Percentiles rank a stretch among this genome's conserved stretches.
These are phyloP conservation scores for Eledone cirrhosa DNA, from an alignment of 2,888 invertebrate species.

Conservation along the genomic window DNA sequence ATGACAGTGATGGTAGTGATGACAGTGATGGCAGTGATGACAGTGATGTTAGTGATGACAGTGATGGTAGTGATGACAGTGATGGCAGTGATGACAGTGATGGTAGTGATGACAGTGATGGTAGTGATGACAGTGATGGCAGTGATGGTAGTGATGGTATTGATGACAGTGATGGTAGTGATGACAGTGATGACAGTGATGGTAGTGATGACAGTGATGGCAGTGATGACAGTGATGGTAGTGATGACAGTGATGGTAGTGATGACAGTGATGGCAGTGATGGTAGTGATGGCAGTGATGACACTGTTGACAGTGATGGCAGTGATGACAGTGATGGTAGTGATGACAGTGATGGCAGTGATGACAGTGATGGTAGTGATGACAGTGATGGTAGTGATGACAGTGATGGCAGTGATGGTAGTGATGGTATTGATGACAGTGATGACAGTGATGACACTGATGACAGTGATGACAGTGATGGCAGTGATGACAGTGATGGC, in stretches of 20 bases:
- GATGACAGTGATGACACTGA: too few relatives aligned
- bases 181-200: slow-evolving; percentile 29
- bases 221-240: slow-evolving; percentile 16
- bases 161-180: slow-evolving; percentile 28
- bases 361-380: slow-evolving; percentile 30
- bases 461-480: background rate
- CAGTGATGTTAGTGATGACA: too few relatives aligned
- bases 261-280: background rate
- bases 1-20: slow-evolving; percentile 30
- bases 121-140: slow-evolving; percentile 27
- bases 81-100: slow-evolving; percentile 29
- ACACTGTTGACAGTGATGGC: too few relatives aligned
- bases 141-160: too few relatives aligned
- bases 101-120: slow-evolving; percentile 28
- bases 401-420: background rate
- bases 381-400: slow-evolving; percentile 30
- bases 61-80: slow-evolving; percentile 31
- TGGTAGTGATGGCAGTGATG: too few relatives aligned
- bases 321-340: slow-evolving; percentile 5
- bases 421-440: too few relatives aligned
- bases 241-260: background rate
- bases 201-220: slow-evolving; percentile 27
- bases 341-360: slow-evolving; percentile 29
- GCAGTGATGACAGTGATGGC: slow-evolving; percentile 20
- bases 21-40: slow-evolving; percentile 30